These are phyloP conservation scores for Lucilia sericata DNA, from an alignment of 1,140 invertebrate species.

Conservation along the genomic window DNA sequence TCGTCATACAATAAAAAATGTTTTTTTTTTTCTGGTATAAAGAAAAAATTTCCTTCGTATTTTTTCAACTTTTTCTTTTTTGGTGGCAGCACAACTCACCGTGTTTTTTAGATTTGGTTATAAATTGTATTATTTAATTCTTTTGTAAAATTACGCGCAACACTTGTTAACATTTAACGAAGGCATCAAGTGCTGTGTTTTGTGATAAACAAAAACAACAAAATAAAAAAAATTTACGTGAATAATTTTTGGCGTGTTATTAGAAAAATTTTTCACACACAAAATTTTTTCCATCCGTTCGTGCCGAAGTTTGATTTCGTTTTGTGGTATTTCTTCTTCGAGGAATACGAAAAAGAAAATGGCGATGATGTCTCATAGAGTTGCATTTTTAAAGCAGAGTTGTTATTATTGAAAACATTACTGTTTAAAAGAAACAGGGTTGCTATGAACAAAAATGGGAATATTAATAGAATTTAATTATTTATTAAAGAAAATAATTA, in stretches of 20 bases:
- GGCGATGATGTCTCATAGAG: background rate
- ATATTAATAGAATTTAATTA: too few species aligned
- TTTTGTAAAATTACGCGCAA: slow-evolving; percentile 25
- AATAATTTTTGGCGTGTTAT: slow-evolving; percentile 25
- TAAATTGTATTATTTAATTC: slow-evolving; percentile 14
- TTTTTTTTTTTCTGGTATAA: background rate
- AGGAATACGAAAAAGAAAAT: slow-evolving; percentile 12
- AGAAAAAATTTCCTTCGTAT: slow-evolving; percentile 34
- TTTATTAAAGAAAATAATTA: too few species aligned
- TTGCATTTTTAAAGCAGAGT: background rate
- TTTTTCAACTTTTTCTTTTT: slow-evolving; percentile 26
- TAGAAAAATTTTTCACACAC: slow-evolving; percentile 33
- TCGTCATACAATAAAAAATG: background rate
- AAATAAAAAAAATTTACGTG: slow-evolving; percentile 38
- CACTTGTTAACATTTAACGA: slow-evolving; percentile 42
- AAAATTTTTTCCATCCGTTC: slow-evolving; percentile 30
- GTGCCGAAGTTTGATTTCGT: slow-evolving; percentile 29
- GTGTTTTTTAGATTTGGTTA: slow-evolving; percentile 32
- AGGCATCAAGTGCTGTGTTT: slow-evolving; percentile 30
- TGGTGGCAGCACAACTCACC: slow-evolving; percentile 38
- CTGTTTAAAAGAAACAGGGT: too few species aligned
- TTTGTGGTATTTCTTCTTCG: slow-evolving; percentile 22
- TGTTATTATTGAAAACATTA: too few species aligned
- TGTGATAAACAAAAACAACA: slow-evolving; percentile 42
- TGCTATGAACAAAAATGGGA: too few species aligned